A percentile compares a stretch with the other conserved stretches of the same genome.
Conservation (phyloP, 2,797 vertebrate genomes). For the Clarias platycephalus region DNA sequence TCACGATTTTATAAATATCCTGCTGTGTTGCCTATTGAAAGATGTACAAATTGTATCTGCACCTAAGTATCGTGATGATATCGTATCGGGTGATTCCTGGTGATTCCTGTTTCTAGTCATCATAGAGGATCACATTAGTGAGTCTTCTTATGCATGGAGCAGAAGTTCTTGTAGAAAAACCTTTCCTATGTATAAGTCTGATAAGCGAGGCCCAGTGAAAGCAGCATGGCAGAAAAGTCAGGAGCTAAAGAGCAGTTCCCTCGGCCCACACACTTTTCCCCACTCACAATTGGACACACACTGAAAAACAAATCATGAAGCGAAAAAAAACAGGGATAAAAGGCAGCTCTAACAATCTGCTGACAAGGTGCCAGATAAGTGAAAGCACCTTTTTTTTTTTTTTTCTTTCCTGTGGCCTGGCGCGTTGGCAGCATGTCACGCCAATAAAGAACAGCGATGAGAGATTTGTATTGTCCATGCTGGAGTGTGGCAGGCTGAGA, state of each 20-base stretch:
- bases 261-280: slow-evolving; percentile 5
- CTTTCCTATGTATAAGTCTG: not conserved
- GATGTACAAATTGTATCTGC: too few species aligned
- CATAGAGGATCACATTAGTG: not conserved
- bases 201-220: not conserved
- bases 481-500: slow-evolving; percentile 55
- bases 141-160: not conserved
- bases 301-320: slow-evolving; percentile 26
- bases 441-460: slow-evolving; percentile 71
- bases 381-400: slow-evolving; percentile 65
- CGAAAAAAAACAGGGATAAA: slow-evolving; percentile 41
- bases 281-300: slow-evolving; percentile 2
- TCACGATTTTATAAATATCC: too few species aligned
- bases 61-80: too few species aligned
- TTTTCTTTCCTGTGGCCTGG: slow-evolving; percentile 66
- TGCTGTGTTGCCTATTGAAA: too few species aligned
- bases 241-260: not conserved
- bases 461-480: slow-evolving; percentile 68
- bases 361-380: slow-evolving; percentile 68
- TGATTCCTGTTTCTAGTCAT: too few species aligned
- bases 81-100: too few species aligned
- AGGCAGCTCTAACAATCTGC: slow-evolving; percentile 58
- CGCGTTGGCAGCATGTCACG: slow-evolving; percentile 68
- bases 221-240: not conserved
- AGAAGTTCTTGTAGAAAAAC: too few species aligned